Conservation (phyloP, 2,797 vertebrate genomes). For the Hipposideros larvatus region DNA sequence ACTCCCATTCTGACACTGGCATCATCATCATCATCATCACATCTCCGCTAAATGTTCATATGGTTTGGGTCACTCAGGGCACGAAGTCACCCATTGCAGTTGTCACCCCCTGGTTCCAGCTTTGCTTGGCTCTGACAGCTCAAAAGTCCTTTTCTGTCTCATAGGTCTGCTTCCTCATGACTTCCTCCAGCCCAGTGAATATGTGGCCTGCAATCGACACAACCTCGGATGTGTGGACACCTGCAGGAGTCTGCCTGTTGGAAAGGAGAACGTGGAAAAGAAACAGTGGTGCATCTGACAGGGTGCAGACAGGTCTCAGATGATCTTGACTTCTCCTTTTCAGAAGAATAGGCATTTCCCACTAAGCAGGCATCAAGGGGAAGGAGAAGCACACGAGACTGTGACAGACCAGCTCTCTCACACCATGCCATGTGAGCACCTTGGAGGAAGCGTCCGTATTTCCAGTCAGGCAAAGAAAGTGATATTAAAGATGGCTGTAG, state of each 20-base stretch:
- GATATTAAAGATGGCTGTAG: background rate
- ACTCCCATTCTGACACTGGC: background rate
- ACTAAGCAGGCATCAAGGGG: background rate
- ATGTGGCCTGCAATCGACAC: background rate
- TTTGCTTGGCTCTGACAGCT: background rate
- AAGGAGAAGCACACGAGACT: background rate
- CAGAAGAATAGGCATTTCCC: background rate
- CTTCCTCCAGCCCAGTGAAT: background rate
- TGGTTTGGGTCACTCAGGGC: background rate
- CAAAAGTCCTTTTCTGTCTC: background rate
- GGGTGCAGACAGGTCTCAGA: background rate
- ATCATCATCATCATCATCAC: background rate
- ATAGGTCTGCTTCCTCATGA: background rate
- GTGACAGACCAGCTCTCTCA: background rate
- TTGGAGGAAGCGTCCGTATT: background rate
- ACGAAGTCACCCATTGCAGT: background rate
- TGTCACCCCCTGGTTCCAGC: background rate
- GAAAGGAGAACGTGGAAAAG: background rate
- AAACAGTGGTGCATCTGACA: background rate
- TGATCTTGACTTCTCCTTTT: background rate
- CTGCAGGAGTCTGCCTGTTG: no score
- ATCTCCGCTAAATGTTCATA: background rate
- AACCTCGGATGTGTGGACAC: background rate
- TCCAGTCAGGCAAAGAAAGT: background rate
- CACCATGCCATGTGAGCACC: background rate